Evolutionary conservation across 37 sponge, comb jelly and placozoan genomes (phyloP), one percentile per base, ranked within the genome.

Genomic region (Ephydatia muelleri): DNA sequence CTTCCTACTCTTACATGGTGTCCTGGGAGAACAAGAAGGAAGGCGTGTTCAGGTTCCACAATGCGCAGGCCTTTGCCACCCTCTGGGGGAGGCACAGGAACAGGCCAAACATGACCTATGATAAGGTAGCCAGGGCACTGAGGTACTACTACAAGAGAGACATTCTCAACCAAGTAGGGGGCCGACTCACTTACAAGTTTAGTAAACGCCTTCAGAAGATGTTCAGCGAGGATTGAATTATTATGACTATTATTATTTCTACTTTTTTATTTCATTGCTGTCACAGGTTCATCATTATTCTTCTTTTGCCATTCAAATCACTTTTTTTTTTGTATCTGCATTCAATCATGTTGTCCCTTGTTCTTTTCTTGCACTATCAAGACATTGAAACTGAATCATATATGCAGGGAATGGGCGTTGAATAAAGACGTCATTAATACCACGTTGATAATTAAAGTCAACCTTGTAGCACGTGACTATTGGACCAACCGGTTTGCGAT

Each of bases 21-120:
- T 74, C 86, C n/a, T 93, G 93, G 93, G 90, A 93, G 87, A 89
- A 93, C 72, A 69, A 79, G 72, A 77, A 89, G 30, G 90, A 93
- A 27, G 93, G 93, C 0, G 81, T 93, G 49, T 93, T 93, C 49
- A 84, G 88, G n/a, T 87, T 93, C 84, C 86, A 89, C 68, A 87
- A 93, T 67, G 87, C 93, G 2, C 80, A 86, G 49, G 93, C 93
- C 57, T 86, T 93, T 37, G 90, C 93, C 65, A 87, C 87, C 30
- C 90, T 93, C 32, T 93, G 93, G 93, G 93, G 93, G 11, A 78
- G 80, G 43, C 93, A 93, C 82, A 79, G 93, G 69, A 93, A 93
- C 78, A 69, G 90, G 3, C 88, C 88, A 0, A 48, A 76, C 21
- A 93, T 93, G 93, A 86, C 90, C 32, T 93, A 93, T 47, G 93